Evolutionary conservation across 2,888 invertebrate species (phyloP).

Genomic region (Pandemis cinnamomeana): DNA sequence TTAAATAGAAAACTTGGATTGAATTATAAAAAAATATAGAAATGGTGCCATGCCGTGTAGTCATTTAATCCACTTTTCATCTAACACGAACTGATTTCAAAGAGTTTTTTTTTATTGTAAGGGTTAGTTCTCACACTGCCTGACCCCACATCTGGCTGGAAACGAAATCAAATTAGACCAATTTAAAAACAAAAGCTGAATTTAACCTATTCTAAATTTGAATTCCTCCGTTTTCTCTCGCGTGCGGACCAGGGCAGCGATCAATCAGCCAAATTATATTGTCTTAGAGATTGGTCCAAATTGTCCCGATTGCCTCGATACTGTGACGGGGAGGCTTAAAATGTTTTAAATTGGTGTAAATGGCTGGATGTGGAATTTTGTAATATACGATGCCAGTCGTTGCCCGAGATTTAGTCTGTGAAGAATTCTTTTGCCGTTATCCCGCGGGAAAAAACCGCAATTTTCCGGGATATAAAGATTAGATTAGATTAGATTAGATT

Average conservation of each 20-base stretch:
- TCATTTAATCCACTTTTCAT: not conserved
- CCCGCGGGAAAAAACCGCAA: too few relatives aligned
- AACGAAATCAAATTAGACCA: conserved; percentile 37
- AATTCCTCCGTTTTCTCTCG: conserved; percentile 46
- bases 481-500: too few relatives aligned
- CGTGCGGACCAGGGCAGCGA: conserved; percentile 58
- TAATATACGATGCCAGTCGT: conserved; percentile 3
- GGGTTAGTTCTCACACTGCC: conserved; percentile 30
- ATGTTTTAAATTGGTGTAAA: conserved; percentile 59
- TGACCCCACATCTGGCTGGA: conserved; percentile 39
- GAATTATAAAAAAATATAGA: too few relatives aligned
- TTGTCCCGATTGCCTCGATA: conserved; percentile 60
- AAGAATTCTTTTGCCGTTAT: too few relatives aligned
- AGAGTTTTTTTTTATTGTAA: not conserved
- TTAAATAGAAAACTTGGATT: too few relatives aligned
- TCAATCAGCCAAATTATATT: conserved; percentile 83
- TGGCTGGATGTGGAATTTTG: conserved; percentile 29
- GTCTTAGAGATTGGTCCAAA: conserved; percentile 75
- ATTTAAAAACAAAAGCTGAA: conserved; percentile 39
- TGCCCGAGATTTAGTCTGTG: too few relatives aligned
- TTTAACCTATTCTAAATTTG: conserved; percentile 42
- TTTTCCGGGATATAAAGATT: too few relatives aligned
- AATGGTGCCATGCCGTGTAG: too few relatives aligned
- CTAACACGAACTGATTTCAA: not conserved
- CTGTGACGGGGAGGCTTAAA: conserved; percentile 48